Evolutionary conservation across 2,113 vertebrate genomes (phyloP), one percentile per base, ranked within the genome.

Genomic region (Platichthys flesus): DNA sequence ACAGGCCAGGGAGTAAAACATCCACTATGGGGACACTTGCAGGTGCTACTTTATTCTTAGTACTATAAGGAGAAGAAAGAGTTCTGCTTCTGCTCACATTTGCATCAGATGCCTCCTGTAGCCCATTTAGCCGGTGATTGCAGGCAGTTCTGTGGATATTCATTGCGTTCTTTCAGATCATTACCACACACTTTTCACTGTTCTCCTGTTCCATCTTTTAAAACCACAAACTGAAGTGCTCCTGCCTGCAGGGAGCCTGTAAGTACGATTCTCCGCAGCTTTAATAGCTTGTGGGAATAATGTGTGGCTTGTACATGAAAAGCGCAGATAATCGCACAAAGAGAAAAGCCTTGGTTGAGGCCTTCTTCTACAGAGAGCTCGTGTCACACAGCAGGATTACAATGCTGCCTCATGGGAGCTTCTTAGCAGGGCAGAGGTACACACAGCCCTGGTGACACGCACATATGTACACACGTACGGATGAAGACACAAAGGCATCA

Each of bases 281-380:
- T 84, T 79, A 83, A 69, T 76, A 84, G 81, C 79, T 66, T 79
- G 73, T 61, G 84, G 74, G 79, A 86, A 90, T 88, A 89, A 83
- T 18, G 69, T 66, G 65, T 82, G 83, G 75, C 76, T 78, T 64
- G 51, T 54, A 86, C 88, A 90, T 83, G 55, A 88, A 90, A 81
- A 85, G 58, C 31, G 1, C 70, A 83, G 84, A 90, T 85, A 88
- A 87, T 89, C 71, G 72, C 76, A 87, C 82, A 88, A 82, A 90
- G 68, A 76, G 63, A 85, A 79, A 68, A 83, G 55, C 77, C 45
- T 54, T 0, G n/a, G 81, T 72, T 72, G 81, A 84, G 59, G 69
- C 74, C 76, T 71, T 81, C 78, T 62, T 82, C 81, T 71, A 68
- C 71, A 74, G 74, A 88, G 78, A 74, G 65, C 86, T 84, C 3